These are phyloP conservation scores for Phycodurus eques DNA, from an alignment of 2,113 vertebrate genomes.

Conservation along the genomic window DNA sequence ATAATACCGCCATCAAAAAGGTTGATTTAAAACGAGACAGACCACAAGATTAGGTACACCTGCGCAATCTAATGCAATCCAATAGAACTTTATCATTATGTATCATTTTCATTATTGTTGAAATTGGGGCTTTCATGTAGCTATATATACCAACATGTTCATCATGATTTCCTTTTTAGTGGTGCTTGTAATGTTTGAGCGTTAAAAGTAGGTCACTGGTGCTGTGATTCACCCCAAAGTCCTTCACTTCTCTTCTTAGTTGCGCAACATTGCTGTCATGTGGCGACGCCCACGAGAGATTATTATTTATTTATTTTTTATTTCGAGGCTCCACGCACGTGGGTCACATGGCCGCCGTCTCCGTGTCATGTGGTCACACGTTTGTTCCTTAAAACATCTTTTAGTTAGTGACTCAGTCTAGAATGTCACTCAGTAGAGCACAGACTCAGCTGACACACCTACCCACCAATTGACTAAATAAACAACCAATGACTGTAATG, in stretches of 20 bases:
- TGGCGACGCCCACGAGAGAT: constrained; percentile 2
- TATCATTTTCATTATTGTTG: no score
- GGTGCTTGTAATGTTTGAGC: not conserved
- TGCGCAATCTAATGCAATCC: no score
- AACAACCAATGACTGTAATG: no score
- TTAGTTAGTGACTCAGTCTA: not conserved
- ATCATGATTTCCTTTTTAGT: not conserved
- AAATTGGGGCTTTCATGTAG: not conserved
- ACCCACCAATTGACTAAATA: no score
- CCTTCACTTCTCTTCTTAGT: not conserved
- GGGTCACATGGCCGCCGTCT: not conserved
- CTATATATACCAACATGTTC: not conserved
- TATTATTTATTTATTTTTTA: not conserved
- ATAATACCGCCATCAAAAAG: no score
- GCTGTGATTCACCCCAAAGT: constrained; percentile 5
- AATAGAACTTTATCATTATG: no score
- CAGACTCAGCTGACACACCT: no score
- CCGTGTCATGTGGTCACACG: not conserved
- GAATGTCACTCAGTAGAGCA: not conserved
- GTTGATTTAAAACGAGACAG: no score
- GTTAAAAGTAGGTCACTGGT: not conserved
- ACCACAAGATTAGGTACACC: no score
- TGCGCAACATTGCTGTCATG: not conserved
- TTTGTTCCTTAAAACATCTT: not conserved
- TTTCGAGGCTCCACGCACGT: not conserved